phyloP scores from a whole-genome alignment of 2,888 invertebrate genomes.

The Encarsia formosa region DNA sequence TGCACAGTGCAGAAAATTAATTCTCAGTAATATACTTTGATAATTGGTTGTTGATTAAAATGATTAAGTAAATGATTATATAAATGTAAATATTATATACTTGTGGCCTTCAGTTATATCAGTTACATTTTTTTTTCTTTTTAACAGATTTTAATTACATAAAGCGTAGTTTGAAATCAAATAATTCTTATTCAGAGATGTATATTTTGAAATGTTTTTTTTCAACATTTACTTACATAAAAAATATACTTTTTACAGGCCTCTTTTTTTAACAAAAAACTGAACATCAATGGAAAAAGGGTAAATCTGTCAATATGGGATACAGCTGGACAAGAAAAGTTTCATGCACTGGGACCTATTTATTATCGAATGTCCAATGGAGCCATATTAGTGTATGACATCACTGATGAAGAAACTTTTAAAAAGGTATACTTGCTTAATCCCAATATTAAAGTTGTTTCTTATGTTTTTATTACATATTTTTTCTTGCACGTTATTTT shows the following conservation, averaged over 20 bases:
- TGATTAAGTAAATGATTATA: no score
- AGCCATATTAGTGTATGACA: slow-evolving; percentile 95
- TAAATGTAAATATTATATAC: not conserved
- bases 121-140: no score
- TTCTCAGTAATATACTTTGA: not conserved
- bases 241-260: slow-evolving; percentile 75
- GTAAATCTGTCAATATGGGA: slow-evolving; percentile 96
- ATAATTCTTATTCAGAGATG: no score
- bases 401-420: slow-evolving; percentile 95
- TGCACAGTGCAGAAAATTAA: no score
- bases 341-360: slow-evolving; percentile 95
- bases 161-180: no score
- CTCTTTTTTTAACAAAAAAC: slow-evolving; percentile 90
- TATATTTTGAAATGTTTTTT: not conserved
- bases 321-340: slow-evolving; percentile 96
- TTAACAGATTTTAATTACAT: no score
- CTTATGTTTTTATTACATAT: not conserved
- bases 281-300: slow-evolving; percentile 83
- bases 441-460: not conserved
- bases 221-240: no score
- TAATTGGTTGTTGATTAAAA: not conserved
- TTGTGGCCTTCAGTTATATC: no score
- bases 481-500: slow-evolving; percentile 32
- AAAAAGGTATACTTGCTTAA: slow-evolving; percentile 79
- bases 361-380: slow-evolving; percentile 98